These are phyloP conservation scores for Tinamus major DNA, from an alignment of 2,797 vertebrate genomes.

Conservation along the genomic window DNA sequence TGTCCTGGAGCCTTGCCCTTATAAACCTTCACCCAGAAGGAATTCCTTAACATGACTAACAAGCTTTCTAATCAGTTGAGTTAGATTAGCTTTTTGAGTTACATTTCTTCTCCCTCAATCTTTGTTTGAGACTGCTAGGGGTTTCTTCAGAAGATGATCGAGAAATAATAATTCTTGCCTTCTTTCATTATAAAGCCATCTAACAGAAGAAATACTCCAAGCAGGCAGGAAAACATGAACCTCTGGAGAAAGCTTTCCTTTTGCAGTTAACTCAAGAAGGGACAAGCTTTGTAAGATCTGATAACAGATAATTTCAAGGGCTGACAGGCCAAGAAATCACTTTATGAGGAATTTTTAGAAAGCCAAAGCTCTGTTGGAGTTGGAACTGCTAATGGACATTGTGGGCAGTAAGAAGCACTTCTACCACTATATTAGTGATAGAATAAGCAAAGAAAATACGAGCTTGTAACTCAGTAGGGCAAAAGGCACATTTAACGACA, in stretches of 20 bases:
- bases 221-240: not conserved
- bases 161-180: not conserved
- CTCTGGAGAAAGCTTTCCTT: not conserved
- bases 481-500: not conserved
- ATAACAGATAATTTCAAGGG: not conserved
- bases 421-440: not conserved
- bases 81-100: not conserved
- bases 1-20: conserved; percentile 22
- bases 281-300: conserved; percentile 1
- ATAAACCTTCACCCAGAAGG: not conserved
- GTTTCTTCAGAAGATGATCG: not conserved
- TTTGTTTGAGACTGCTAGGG: not conserved
- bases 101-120: not conserved
- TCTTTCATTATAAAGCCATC: conserved; percentile 16
- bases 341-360: not conserved
- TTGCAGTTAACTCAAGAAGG: not conserved
- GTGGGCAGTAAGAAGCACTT: not conserved
- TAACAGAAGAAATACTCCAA: not conserved
- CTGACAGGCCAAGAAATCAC: not conserved
- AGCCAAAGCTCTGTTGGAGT: not conserved
- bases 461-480: not conserved
- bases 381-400: not conserved
- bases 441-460: not conserved
- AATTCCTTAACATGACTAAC: not conserved
- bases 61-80: not conserved